Conservation (phyloP, 2,797 vertebrate species). For the Catostomus latipinnis region DNA sequence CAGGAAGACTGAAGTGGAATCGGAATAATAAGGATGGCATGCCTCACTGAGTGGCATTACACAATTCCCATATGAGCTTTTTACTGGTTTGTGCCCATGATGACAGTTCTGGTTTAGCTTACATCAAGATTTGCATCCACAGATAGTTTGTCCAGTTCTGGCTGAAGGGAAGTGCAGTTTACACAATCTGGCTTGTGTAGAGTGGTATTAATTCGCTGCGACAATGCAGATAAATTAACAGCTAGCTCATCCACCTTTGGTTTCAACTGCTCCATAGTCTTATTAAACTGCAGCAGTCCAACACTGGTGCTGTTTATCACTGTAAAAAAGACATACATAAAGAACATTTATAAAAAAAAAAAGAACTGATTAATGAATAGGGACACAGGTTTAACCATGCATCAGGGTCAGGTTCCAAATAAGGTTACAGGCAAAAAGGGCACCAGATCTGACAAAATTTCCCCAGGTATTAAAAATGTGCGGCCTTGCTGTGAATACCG, state of each 20-base stretch:
- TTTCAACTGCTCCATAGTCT: constrained; percentile 62
- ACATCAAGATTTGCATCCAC: constrained; percentile 65
- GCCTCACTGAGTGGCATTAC: constrained; percentile 28
- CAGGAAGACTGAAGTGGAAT: constrained; percentile 9
- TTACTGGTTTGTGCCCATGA: constrained; percentile 17
- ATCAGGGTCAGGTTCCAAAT: too few relatives aligned
- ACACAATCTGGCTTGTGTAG: constrained; percentile 58
- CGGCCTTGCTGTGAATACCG: too few relatives aligned
- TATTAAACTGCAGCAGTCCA: constrained; percentile 62
- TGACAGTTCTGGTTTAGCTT: constrained; percentile 57
- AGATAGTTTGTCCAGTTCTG: constrained; percentile 48
- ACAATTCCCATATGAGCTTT: constrained; percentile 29
- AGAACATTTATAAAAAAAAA: neutral
- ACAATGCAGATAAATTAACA: constrained; percentile 64
- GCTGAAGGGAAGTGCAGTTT: accelerated
- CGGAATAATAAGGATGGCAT: constrained; percentile 10
- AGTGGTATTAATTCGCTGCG: constrained; percentile 64
- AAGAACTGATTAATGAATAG: neutral
- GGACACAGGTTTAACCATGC: too few relatives aligned
- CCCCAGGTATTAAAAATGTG: too few relatives aligned
- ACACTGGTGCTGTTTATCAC: constrained; percentile 46
- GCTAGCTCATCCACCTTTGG: constrained; percentile 62
- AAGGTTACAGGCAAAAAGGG: too few relatives aligned
- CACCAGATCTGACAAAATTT: too few relatives aligned
- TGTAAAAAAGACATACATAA: constrained; percentile 50